These are phyloP conservation scores for Drosophila suboccidentalis DNA, from an alignment of 2,888 invertebrate genomes.

Conservation along the genomic window DNA sequence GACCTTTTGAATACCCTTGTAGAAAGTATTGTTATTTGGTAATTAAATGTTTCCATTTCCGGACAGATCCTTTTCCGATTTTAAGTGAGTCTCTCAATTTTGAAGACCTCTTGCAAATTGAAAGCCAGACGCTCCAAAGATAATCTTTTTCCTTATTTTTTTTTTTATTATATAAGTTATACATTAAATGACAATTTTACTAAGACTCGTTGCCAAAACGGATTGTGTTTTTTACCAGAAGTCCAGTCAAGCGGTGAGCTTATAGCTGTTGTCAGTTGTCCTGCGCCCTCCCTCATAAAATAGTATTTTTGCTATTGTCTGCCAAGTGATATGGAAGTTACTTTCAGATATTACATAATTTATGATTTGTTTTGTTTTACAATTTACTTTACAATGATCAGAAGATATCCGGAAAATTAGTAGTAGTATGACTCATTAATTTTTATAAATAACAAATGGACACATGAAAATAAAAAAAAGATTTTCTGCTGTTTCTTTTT, in stretches of 20 bases:
- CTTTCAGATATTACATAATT: too few species aligned
- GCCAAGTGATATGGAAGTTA: constrained; percentile 46
- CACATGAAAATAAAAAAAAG: not conserved
- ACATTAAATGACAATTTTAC: constrained; percentile 36
- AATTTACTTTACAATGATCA: not conserved
- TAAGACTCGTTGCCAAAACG: too few species aligned
- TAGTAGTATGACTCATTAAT: not conserved
- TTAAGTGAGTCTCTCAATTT: not conserved
- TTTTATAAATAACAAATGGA: not conserved
- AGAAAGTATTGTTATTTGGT: not conserved
- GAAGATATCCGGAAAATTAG: not conserved
- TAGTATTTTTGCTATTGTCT: constrained; percentile 37
- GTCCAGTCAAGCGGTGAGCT: constrained; percentile 22
- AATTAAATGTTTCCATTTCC: not conserved
- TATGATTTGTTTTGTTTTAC: too few species aligned
- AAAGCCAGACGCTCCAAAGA: too few species aligned
- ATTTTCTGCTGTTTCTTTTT: constrained; percentile 4
- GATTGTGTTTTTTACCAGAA: constrained; percentile 35
- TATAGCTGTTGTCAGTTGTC: constrained; percentile 26
- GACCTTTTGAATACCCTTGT: not conserved
- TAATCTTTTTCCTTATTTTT: not conserved
- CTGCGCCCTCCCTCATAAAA: constrained; percentile 2
- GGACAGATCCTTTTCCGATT: too few species aligned
- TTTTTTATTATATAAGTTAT: constrained; percentile 30
- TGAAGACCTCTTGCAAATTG: not conserved